Evolutionary conservation across 2,888 invertebrate species (phyloP).

Genomic region (Caenorhabditis imperialis): DNA sequence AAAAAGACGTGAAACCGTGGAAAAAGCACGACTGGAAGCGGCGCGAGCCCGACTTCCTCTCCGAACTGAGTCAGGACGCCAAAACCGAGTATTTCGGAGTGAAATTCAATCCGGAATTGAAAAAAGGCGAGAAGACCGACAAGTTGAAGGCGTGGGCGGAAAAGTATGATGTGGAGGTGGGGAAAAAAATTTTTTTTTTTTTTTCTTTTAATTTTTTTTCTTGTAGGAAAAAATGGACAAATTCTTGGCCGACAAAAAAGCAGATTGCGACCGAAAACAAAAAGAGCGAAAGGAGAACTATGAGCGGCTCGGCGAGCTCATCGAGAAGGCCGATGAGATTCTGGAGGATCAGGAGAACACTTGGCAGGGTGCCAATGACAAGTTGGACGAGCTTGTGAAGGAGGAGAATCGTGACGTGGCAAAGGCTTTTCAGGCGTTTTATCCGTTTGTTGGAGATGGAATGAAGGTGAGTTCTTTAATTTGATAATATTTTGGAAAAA

Average conservation of each 20-base stretch:
- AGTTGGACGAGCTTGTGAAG: slow-evolving; percentile 14
- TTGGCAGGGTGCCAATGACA: slow-evolving; percentile 16
- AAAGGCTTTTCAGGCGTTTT: slow-evolving; percentile 21
- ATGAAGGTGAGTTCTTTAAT: too few relatives aligned
- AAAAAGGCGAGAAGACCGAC: slow-evolving; percentile 27
- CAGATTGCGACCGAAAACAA: slow-evolving; percentile 22
- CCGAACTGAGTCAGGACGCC: slow-evolving; percentile 25
- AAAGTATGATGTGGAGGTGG: slow-evolving; percentile 21
- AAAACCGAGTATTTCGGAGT: slow-evolving; percentile 20
- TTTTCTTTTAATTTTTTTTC: too few relatives aligned
- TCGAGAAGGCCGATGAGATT: slow-evolving; percentile 27
- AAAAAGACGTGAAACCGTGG: slow-evolving; percentile 38
- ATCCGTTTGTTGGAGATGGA: slow-evolving; percentile 32
- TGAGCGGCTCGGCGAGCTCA: slow-evolving; percentile 42
- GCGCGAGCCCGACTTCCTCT: slow-evolving; percentile 33
- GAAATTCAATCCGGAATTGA: slow-evolving; percentile 24
- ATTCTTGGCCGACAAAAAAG: slow-evolving; percentile 31
- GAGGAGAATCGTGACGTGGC: slow-evolving; percentile 19
- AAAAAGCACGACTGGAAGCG: slow-evolving; percentile 27
- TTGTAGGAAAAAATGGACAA: slow-evolving; percentile 23
- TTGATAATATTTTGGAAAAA: too few relatives aligned
- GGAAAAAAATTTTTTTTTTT: neutral
- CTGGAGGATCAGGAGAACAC: slow-evolving; percentile 28
- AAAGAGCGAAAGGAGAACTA: slow-evolving; percentile 32
- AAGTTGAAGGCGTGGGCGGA: slow-evolving; percentile 33